Evolutionary conservation across 1,140 invertebrate species (phyloP), one percentile per base, ranked within the genome.

Genomic region (Rhyacophila brunnea): DNA sequence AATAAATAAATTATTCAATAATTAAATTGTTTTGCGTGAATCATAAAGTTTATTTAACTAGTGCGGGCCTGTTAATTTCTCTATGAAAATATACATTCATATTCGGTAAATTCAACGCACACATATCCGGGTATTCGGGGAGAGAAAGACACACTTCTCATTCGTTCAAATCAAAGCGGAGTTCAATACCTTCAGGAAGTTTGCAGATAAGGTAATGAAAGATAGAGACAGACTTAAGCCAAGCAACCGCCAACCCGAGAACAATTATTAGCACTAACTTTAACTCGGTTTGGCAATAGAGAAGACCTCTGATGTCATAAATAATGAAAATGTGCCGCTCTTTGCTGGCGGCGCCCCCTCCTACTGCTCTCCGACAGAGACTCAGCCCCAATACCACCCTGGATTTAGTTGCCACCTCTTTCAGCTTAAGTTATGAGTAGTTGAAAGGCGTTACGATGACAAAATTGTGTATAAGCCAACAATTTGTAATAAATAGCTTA

Each of bases 291-390:
- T 60, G 69, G 68, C 67, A 67, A 66, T 66, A 66, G 69, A 66
- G 69, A 67, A 68, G 68, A 69, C 67, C 69, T 71, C 67, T 67
- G 68, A 70, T 67, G 67, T 71, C 71, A 68, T 73, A 73, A 73
- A 72, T 73, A 73, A 72, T 71, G 67, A 71, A 69, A 70, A 69
- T 69, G 68, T 65, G 59, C 55, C 58, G 58, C 54, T 61, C 58
- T 46, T 60, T 52, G 57, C 58, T 55, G 28, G 40, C 40, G 50
- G 45, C 57, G 20, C 42, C 45, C 23, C 56, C 52, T 34, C 19
- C 9, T 23, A 20, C 18, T 18, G 48, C 55, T 11, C 43, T 15
- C 14, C 32, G 18, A 28, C 23, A 28, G 4, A 28, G 9, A 28
- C 13, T 35, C 40, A 35, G 23, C 44, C 32, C 43, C 23, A 42